A percentile compares a stretch with the other conserved stretches of the same genome.
Evolutionary conservation across 1,140 invertebrate species (phyloP).

Genomic region (Neodiprion fabricii): DNA sequence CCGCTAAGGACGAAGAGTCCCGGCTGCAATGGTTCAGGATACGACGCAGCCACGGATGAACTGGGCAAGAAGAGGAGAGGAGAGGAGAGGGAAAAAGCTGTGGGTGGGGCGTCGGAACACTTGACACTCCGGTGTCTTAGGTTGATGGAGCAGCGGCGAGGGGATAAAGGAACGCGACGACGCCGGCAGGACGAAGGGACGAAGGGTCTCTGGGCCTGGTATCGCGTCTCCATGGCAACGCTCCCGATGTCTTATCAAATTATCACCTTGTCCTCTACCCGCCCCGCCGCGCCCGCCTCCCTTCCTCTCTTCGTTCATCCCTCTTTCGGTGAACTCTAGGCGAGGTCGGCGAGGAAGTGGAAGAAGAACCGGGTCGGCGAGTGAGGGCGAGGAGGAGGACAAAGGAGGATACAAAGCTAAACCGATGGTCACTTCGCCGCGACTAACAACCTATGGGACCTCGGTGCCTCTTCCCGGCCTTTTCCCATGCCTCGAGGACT

Average conservation of each 20-base stretch:
- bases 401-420: constrained; percentile 49
- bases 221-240: constrained; percentile 58
- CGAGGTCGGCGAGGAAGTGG: constrained; percentile 24
- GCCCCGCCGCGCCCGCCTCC: constrained; percentile 15
- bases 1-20: background rate
- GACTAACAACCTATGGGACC: constrained; percentile 51
- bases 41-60: no score
- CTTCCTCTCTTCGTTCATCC: constrained; percentile 10
- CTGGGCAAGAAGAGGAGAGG: background rate
- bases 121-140: constrained; percentile 51
- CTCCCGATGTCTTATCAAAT: constrained; percentile 62
- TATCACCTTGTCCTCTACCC: constrained; percentile 59
- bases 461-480: background rate
- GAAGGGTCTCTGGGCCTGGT: constrained; percentile 52
- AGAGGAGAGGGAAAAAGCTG: constrained; percentile 24
- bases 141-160: constrained; percentile 42
- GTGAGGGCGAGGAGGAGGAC: constrained; percentile 24
- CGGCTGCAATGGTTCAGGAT: no score
- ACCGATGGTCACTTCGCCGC: constrained; percentile 51
- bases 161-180: constrained; percentile 8
- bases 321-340: constrained; percentile 13
- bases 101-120: constrained; percentile 38
- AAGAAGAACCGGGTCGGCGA: constrained; percentile 31
- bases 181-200: constrained; percentile 30
- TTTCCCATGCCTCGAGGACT: no score